Evolutionary conservation across 2,888 invertebrate genomes (phyloP).

Genomic region (Poecilus cupreus): DNA sequence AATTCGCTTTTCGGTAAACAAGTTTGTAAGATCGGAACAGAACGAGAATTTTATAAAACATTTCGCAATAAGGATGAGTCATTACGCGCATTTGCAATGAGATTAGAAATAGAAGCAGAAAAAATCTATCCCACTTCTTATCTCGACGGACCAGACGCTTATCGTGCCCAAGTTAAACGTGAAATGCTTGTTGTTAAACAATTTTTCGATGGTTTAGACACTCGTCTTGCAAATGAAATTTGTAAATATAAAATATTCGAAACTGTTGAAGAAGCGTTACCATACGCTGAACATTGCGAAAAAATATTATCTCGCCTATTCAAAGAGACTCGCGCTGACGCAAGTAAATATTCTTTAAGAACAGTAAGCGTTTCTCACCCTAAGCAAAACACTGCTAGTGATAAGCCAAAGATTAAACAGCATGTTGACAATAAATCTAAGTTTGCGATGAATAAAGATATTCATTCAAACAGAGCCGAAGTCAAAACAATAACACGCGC

Average conservation of each 20-base stretch:
- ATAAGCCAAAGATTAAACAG: too few relatives aligned
- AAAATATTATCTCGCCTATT: background rate
- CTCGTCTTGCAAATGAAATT: background rate
- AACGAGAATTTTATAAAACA: background rate
- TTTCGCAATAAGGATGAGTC: constrained; percentile 5
- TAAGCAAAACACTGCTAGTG: too few relatives aligned
- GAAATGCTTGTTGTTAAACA: constrained; percentile 17
- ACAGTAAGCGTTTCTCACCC: background rate
- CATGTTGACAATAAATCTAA: too few relatives aligned
- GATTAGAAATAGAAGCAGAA: constrained; percentile 8
- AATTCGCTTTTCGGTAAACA: background rate
- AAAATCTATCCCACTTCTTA: background rate
- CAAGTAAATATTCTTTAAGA: background rate
- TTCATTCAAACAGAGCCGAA: too few relatives aligned
- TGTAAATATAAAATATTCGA: background rate
- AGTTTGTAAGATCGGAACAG: background rate
- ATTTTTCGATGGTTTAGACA: constrained; percentile 36
- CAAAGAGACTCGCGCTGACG: constrained; percentile 4
- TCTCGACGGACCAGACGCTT: background rate
- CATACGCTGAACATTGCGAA: constrained; percentile 11
- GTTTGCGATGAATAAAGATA: too few relatives aligned
- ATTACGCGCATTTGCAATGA: background rate
- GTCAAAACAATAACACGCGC: background rate
- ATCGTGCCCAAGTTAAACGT: background rate
- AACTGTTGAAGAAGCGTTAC: constrained; percentile 12